phyloP scores from a whole-genome alignment of 2,888 invertebrate species.

The Mythimna vitellina region DNA sequence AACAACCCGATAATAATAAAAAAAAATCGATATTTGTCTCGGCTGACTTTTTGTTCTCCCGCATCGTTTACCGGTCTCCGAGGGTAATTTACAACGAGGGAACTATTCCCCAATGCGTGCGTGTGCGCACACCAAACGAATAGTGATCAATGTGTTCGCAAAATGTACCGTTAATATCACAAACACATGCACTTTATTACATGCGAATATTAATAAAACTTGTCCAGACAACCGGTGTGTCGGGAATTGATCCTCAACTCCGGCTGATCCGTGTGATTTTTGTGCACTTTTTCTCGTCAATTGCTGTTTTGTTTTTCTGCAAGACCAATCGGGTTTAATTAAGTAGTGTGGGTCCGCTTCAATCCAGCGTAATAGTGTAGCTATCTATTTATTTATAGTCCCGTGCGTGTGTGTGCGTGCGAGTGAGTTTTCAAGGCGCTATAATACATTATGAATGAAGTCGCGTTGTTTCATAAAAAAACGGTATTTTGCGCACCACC shows the following conservation, averaged over 20 bases:
- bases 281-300: conserved; percentile 77
- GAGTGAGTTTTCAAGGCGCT: conserved; percentile 80
- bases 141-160: conserved; percentile 77
- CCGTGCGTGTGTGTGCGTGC: conserved; percentile 72
- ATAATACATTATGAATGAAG: conserved; percentile 90
- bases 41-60: conserved; percentile 80
- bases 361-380: conserved; percentile 67
- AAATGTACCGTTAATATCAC: conserved; percentile 82
- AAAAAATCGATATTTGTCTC: conserved; percentile 79
- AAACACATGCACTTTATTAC: conserved; percentile 76
- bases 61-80: conserved; percentile 75
- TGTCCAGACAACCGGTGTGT: conserved; percentile 72
- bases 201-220: conserved; percentile 72
- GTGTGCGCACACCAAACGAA: conserved; percentile 75
- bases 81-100: conserved; percentile 77
- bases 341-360: conserved; percentile 68
- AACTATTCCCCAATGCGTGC: conserved; percentile 78
- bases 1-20: conserved; percentile 65
- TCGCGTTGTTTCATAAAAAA: conserved; percentile 84
- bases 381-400: conserved; percentile 79
- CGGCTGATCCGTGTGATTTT: conserved; percentile 79
- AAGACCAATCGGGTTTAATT: conserved; percentile 75
- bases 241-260: conserved; percentile 69
- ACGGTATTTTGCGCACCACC: conserved; percentile 82
- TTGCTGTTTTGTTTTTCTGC: conserved; percentile 68